Evolutionary conservation across 2,888 invertebrate species (phyloP).

Genomic region (Mimachlamys varia): DNA sequence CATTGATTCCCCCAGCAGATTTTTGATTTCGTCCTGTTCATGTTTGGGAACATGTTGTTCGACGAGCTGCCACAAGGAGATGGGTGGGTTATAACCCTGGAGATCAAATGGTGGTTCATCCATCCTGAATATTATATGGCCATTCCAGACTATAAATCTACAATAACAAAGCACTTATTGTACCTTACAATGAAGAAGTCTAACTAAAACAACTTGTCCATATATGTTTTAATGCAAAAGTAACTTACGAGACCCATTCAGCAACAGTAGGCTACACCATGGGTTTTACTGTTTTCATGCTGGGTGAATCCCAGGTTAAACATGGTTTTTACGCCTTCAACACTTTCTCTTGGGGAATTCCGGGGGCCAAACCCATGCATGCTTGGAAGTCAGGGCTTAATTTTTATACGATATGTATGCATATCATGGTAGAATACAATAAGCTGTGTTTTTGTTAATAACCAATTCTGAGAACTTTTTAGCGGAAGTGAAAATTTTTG

Average conservation of each 20-base stretch:
- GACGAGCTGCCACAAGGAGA: slow-evolving; percentile 79
- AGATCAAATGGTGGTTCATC: slow-evolving; percentile 64
- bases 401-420: neutral
- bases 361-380: too few species aligned
- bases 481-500: neutral
- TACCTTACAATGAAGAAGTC: too few species aligned
- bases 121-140: slow-evolving; percentile 36
- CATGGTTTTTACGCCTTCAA: neutral
- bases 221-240: too few species aligned
- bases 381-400: too few species aligned
- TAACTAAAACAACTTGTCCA: too few species aligned
- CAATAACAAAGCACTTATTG: neutral
- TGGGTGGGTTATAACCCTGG: slow-evolving; percentile 76
- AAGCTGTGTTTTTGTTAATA: neutral
- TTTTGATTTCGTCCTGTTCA: slow-evolving; percentile 78
- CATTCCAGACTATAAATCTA: neutral
- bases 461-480: neutral
- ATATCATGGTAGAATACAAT: neutral
- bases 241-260: too few species aligned
- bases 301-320: neutral
- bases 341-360: too few species aligned
- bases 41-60: slow-evolving; percentile 73
- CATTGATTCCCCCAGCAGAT: slow-evolving; percentile 77
- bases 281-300: neutral
- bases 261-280: too few species aligned